phyloP scores from a whole-genome alignment of 2,113 vertebrate species.

The Indri indri region DNA sequence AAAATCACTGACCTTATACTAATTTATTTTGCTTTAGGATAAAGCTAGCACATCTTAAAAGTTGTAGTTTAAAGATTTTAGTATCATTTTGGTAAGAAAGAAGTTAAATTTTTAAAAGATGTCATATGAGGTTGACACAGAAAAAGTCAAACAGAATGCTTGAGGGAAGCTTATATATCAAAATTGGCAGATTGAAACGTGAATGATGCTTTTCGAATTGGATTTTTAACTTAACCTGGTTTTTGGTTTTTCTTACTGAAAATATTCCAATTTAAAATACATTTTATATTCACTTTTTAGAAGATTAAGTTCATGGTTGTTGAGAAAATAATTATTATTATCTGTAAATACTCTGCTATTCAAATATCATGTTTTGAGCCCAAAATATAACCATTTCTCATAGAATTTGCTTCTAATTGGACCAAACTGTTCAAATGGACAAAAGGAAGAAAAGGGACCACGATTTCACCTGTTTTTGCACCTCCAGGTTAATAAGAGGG shows the following conservation, averaged over 20 bases:
- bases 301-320: neutral
- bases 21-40: constrained; percentile 27
- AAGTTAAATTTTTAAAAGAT: constrained; percentile 45
- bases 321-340: constrained; percentile 23
- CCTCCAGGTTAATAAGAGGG: neutral
- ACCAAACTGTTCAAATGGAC: neutral
- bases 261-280: constrained; percentile 5
- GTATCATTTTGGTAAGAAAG: constrained; percentile 31
- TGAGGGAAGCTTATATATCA: constrained; percentile 46
- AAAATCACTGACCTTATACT: neutral
- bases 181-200: constrained; percentile 26
- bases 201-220: constrained; percentile 17
- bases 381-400: constrained; percentile 9
- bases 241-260: constrained; percentile 40
- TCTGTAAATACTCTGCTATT: neutral
- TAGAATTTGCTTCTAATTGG: neutral
- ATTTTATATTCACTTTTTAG: neutral
- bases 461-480: neutral
- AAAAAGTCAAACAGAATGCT: constrained; percentile 61
- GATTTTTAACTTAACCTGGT: constrained; percentile 34
- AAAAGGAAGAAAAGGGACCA: neutral
- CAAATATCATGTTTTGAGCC: constrained; percentile 9
- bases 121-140: constrained; percentile 49
- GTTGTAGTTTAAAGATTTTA: constrained; percentile 19
- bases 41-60: constrained; percentile 6